phyloP scores from a whole-genome alignment of 1,140 invertebrate genomes.

The Panulirus ornatus region DNA sequence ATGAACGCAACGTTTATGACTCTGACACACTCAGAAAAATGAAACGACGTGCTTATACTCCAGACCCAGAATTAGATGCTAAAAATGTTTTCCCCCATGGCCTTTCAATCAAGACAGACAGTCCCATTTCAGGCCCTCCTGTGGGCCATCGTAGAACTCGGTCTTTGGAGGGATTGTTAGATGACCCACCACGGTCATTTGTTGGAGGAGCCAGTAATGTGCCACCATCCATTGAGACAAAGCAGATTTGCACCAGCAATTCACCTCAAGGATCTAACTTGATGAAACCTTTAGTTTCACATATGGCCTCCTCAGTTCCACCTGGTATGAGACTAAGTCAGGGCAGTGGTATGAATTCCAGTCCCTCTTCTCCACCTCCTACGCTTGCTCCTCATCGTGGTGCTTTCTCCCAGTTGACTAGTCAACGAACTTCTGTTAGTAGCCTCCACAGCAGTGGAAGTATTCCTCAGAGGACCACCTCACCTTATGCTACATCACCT shows the following conservation, averaged over 20 bases:
- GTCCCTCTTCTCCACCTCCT: constrained; percentile 42
- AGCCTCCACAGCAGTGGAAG: constrained; percentile 65
- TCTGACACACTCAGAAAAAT: constrained; percentile 75
- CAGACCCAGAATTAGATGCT: constrained; percentile 66
- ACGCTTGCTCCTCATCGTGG: constrained; percentile 45
- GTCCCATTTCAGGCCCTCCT: constrained; percentile 30
- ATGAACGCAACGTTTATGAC: constrained; percentile 76
- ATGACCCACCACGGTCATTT: constrained; percentile 78
- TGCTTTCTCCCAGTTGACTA: constrained; percentile 46
- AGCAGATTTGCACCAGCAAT: constrained; percentile 13
- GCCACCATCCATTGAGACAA: constrained; percentile 3
- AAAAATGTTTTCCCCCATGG: constrained; percentile 75
- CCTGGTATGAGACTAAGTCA: constrained; percentile 36
- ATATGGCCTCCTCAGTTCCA: constrained; percentile 18
- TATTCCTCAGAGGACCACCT: constrained; percentile 48
- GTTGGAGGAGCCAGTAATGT: constrained; percentile 39
- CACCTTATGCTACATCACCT: constrained; percentile 55
- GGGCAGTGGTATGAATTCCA: constrained; percentile 9
- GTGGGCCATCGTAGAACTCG: constrained; percentile 77
- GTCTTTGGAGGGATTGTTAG: constrained; percentile 83
- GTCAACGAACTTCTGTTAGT: constrained; percentile 66
- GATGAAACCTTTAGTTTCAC: constrained; percentile 26
- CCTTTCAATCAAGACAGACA: constrained; percentile 71
- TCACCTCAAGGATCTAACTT: constrained; percentile 50
- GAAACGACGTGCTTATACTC: constrained; percentile 70